A percentile compares a stretch with the other conserved stretches of the same genome.
Conservation (phyloP, 37 sponge, comb jelly and placozoan genomes). For the Spongilla lacustris region DNA sequence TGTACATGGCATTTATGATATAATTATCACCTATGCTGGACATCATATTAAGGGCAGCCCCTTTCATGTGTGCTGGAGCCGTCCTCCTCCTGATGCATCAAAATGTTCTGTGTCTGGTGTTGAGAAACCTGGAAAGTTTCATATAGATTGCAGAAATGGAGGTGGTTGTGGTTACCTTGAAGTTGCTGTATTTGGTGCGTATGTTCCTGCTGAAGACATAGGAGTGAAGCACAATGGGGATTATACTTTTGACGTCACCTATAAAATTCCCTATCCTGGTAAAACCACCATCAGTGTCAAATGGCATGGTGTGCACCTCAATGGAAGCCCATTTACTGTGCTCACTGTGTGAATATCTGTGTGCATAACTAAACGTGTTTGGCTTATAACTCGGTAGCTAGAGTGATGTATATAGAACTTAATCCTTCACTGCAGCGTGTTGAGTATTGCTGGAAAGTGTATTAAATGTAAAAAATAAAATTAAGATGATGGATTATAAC, state of each 20-base stretch:
- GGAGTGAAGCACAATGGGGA: conserved; percentile 84
- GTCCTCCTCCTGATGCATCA: conserved; percentile 73
- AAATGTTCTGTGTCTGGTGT: conserved; percentile 55
- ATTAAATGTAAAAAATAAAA: too few species aligned
- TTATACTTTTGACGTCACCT: conserved; percentile 73
- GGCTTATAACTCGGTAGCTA: too few species aligned
- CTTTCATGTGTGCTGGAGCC: not conserved
- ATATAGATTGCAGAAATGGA: conserved; percentile 71
- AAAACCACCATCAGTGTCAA: conserved; percentile 29
- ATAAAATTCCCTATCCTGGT: conserved; percentile 68
- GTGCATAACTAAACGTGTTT: not conserved
- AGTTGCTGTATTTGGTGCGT: conserved; percentile 74
- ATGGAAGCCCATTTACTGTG: not conserved
- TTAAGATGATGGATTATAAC: too few species aligned
- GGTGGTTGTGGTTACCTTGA: conserved; percentile 83
- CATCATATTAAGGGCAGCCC: not conserved
- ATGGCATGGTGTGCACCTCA: conserved; percentile 24
- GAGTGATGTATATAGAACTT: too few species aligned
- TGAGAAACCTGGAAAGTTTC: conserved; percentile 52
- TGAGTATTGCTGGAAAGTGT: too few species aligned
- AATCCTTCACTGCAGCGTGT: too few species aligned
- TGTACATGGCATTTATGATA: not conserved
- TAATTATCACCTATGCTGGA: conserved; percentile 1
- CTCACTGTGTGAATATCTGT: not conserved
- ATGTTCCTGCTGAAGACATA: conserved; percentile 74